A percentile compares a stretch with the other conserved stretches of the same genome.
phyloP scores from a whole-genome alignment of 2,797 vertebrate species.

The Silurus lanzhouensis region DNA sequence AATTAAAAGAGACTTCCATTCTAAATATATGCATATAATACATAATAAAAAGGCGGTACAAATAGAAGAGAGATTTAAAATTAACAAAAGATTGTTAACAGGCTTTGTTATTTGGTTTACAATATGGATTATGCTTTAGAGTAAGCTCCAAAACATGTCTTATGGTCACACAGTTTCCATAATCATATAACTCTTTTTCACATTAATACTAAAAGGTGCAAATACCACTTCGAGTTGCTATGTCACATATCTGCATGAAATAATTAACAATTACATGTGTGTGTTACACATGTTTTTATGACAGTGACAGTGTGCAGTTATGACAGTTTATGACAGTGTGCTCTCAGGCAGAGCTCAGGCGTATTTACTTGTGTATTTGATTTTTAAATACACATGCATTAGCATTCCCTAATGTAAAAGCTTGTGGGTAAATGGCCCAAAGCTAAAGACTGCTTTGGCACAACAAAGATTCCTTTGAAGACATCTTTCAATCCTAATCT shows the following conservation, averaged over 20 bases:
- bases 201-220: background rate
- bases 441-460: slow-evolving; percentile 52
- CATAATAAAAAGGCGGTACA: too few relatives aligned
- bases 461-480: slow-evolving; percentile 64
- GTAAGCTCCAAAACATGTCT: background rate
- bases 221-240: background rate
- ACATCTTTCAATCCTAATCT: slow-evolving; percentile 53
- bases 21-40: background rate
- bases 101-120: background rate
- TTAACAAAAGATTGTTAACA: background rate
- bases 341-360: slow-evolving; percentile 20
- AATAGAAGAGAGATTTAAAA: background rate
- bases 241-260: background rate
- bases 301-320: too few relatives aligned
- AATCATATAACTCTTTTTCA: background rate
- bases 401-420: slow-evolving; percentile 46
- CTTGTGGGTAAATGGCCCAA: slow-evolving; percentile 44
- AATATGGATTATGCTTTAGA: background rate
- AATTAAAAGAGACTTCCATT: background rate
- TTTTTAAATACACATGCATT: slow-evolving; percentile 46
- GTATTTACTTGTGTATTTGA: slow-evolving; percentile 36
- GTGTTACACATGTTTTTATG: slow-evolving; percentile 3
- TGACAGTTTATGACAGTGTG: background rate
- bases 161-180: background rate
- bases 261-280: background rate